These are phyloP conservation scores for Serilophus lunatus DNA, from an alignment of 2,113 vertebrate genomes.

Conservation along the genomic window DNA sequence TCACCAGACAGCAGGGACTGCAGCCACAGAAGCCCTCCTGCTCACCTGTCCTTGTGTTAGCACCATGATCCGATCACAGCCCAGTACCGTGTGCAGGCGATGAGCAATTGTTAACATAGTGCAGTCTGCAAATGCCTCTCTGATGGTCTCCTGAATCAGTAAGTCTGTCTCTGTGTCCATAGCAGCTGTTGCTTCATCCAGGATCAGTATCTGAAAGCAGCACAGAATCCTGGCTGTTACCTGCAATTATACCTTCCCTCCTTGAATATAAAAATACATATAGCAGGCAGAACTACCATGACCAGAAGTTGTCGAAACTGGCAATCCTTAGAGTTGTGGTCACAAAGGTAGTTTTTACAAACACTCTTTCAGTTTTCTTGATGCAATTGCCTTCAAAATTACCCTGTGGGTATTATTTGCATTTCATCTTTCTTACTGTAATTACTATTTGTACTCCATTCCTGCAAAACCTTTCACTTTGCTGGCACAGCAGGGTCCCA, in stretches of 20 bases:
- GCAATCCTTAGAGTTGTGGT: not conserved
- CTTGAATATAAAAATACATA: not conserved
- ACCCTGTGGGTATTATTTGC: not conserved
- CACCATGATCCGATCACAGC: constrained; percentile 94
- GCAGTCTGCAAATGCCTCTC: constrained; percentile 86
- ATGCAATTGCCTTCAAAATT: not conserved
- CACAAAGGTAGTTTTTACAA: not conserved
- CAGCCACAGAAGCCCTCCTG: not conserved
- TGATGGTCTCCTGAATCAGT: constrained; percentile 92
- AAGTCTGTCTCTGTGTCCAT: constrained; percentile 93
- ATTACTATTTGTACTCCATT: not conserved
- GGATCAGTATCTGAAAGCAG: constrained; percentile 83
- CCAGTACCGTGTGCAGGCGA: constrained; percentile 92
- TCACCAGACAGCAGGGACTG: not conserved
- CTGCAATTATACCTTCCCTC: not conserved
- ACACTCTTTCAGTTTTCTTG: not conserved
- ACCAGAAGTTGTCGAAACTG: not conserved
- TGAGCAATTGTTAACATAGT: constrained; percentile 96
- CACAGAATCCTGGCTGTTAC: not conserved
- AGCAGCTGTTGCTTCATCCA: constrained; percentile 96
- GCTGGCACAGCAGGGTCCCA: not conserved
- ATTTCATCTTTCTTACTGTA: not conserved
- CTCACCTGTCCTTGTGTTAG: constrained; percentile 92
- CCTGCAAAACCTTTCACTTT: not conserved
- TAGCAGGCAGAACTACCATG: not conserved